Conservation (phyloP, 2,888 invertebrate genomes). For the Epinotia brunnichana region DNA sequence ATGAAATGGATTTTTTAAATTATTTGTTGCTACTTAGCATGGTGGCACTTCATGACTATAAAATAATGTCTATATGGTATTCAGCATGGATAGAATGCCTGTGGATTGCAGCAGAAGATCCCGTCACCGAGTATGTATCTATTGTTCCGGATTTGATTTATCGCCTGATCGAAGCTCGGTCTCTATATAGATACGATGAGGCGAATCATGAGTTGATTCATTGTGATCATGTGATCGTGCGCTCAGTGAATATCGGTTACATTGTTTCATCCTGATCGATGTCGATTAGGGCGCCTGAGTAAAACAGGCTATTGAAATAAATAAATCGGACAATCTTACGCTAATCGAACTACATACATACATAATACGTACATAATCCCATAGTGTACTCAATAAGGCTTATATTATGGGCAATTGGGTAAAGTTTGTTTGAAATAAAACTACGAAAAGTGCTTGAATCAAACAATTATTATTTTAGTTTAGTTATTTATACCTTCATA, state of each 20-base stretch:
- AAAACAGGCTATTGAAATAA: neutral
- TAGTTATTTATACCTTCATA: too few species aligned
- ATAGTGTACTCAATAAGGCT: too few species aligned
- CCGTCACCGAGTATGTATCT: neutral
- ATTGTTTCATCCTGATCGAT: neutral
- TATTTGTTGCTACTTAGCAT: too few species aligned
- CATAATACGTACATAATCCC: too few species aligned
- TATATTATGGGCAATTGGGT: too few species aligned
- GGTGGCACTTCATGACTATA: too few species aligned
- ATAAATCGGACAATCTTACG: too few species aligned
- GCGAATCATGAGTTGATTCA: neutral
- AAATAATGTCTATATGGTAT: neutral
- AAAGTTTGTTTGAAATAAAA: too few species aligned
- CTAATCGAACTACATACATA: too few species aligned
- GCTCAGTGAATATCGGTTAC: neutral
- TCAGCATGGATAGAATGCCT: neutral
- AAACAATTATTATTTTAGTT: too few species aligned
- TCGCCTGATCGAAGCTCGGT: neutral
- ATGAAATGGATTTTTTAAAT: too few species aligned
- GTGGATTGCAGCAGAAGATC: neutral
- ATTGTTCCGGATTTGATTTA: constrained; percentile 17
- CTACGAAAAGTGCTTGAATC: too few species aligned
- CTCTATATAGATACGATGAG: neutral
- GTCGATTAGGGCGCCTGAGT: neutral
- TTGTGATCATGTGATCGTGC: constrained; percentile 1